Evolutionary conservation across 2,888 invertebrate species (phyloP).

Genomic region (Cordilura impudica): DNA sequence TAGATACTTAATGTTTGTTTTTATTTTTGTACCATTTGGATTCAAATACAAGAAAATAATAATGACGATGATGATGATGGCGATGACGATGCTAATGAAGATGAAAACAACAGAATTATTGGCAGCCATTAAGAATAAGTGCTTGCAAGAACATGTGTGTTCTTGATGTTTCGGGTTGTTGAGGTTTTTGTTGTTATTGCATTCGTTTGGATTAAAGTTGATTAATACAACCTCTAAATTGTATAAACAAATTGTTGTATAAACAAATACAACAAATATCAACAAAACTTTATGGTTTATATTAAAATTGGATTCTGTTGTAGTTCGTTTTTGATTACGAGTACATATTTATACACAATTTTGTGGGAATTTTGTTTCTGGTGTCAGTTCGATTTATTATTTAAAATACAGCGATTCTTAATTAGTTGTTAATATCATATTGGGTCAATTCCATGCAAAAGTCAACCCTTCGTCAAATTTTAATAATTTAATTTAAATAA

Average conservation of each 20-base stretch:
- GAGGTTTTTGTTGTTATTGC: constrained; percentile 19
- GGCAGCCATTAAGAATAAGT: not conserved
- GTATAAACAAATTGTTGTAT: constrained; percentile 38
- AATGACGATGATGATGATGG: no score
- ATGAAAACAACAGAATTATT: not conserved
- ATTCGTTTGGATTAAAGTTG: constrained; percentile 30
- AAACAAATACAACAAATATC: constrained; percentile 7
- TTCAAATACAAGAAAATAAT: not conserved
- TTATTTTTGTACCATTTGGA: not conserved
- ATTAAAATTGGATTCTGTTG: not conserved
- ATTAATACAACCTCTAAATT: constrained; percentile 35
- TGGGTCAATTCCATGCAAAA: no score
- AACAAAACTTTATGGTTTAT: constrained; percentile 1
- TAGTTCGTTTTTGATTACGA: constrained; percentile 9
- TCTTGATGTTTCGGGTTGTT: not conserved
- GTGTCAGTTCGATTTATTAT: not conserved
- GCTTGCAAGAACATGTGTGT: not conserved
- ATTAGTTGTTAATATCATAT: no score
- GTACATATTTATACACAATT: constrained; percentile 11
- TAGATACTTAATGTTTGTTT: not conserved
- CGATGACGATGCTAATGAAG: no score
- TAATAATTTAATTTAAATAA: no score
- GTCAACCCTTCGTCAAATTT: no score
- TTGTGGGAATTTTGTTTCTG: not conserved
- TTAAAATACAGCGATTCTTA: no score